Conservation (phyloP, 92 coral and sea anemone genomes). For the Diadumene lineata region DNA sequence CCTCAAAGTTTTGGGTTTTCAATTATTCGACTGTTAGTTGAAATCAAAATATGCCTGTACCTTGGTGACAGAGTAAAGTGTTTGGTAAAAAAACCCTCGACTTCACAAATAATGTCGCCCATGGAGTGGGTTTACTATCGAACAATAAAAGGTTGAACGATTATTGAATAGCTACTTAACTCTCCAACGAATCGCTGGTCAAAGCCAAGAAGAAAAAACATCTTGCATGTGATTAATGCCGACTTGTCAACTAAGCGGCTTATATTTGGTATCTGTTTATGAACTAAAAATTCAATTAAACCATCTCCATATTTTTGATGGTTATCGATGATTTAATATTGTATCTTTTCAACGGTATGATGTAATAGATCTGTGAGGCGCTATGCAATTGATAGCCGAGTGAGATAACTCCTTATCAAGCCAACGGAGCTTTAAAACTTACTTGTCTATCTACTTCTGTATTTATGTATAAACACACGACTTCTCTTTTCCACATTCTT, state of each 20-base stretch:
- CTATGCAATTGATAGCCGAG: neutral
- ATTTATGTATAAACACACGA: too few species aligned
- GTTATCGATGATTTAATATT: neutral
- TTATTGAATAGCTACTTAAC: constrained; percentile 21
- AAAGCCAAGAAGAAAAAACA: neutral
- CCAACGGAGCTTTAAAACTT: too few species aligned
- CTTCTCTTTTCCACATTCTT: too few species aligned
- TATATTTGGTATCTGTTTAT: neutral
- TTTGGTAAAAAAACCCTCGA: neutral
- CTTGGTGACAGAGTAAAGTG: neutral
- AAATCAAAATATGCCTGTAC: too few species aligned
- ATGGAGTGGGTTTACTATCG: neutral
- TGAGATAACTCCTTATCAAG: too few species aligned
- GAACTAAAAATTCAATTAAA: neutral
- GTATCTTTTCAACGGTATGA: neutral
- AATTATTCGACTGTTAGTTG: too few species aligned
- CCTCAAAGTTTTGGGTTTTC: too few species aligned
- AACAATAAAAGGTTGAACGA: neutral
- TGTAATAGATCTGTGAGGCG: neutral
- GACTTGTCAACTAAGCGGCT: neutral
- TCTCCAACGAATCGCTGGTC: neutral
- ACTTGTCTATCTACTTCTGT: too few species aligned
- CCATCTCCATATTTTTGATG: neutral
- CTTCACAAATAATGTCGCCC: neutral
- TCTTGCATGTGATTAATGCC: neutral